Evolutionary conservation across 2,888 invertebrate genomes (phyloP), one percentile per base, ranked within the genome.

Genomic region (Sphecodes monilicornis): DNA sequence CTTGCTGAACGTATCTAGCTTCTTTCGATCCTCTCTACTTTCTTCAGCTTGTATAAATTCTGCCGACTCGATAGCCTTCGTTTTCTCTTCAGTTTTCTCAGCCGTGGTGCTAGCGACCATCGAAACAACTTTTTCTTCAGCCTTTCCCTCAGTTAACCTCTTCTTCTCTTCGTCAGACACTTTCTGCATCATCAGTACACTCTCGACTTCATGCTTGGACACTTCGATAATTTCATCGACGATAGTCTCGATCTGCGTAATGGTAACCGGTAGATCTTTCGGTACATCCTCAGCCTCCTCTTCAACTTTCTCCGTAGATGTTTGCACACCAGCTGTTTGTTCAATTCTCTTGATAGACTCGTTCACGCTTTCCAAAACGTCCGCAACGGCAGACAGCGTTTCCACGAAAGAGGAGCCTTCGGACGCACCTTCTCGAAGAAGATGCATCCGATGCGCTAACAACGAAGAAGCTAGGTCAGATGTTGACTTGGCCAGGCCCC

Each of bases 361-460:
- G 54, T 90, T 90, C 11, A 94, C 91, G 5, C 89, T 90, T n/a
- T 92, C 85, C 22, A 94, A 77, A 2, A 93, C 93, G 8, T 91
- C 91, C 5, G 91, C 84, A 18, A 94, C 92, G 36, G 93, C 94
- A 3, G 90, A 88, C 26, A 94, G 88, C 0, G 94, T 94, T 78
- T 94, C 94, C 22, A 94, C 89, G 22, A 93, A 89, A 0, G 94
- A 93, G 1, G 91, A 90, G 43, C 92, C 91, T 72, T 92, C 90
- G 29, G 91, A 89, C 0, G 87, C 87, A 11, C 91, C 89, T 73
- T 92, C 92, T 4, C 86, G 77, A n/a, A 90, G 84, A n/a, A 94
- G 88, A 69, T 92, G 91, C 16, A 84, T 80, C 22, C 91, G 89
- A 74, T 94, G 87, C n/a, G 87, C 74, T 0, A 86, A 85, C 64